A percentile compares a stretch with the other conserved stretches of the same genome.
phyloP scores from a whole-genome alignment of 2,113 vertebrate genomes.

The Dascyllus trimaculatus region DNA sequence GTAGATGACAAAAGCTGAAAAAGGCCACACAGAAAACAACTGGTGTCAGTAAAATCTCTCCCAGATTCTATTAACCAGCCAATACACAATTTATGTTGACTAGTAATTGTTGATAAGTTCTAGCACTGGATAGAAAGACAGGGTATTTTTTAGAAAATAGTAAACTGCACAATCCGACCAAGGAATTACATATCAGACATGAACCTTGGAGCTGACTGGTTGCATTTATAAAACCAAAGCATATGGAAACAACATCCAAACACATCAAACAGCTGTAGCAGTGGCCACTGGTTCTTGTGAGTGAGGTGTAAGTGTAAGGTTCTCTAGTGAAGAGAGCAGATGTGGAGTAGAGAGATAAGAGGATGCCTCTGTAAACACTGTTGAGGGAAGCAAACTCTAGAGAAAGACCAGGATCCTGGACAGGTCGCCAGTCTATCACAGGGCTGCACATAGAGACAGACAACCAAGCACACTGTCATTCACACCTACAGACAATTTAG shows the following conservation, averaged over 20 bases:
- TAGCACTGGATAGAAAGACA: neutral
- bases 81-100: neutral
- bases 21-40: neutral
- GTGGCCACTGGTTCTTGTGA: neutral
- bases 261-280: neutral
- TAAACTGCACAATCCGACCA: neutral
- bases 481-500: too few species aligned
- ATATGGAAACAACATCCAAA: neutral
- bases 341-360: too few species aligned
- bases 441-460: too few species aligned
- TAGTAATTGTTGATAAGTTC: neutral
- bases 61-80: too few species aligned
- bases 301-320: neutral
- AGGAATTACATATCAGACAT: neutral
- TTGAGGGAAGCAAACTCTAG: neutral
- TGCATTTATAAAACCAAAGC: neutral
- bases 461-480: too few species aligned
- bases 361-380: neutral
- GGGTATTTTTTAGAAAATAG: neutral
- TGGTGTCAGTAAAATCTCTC: neutral
- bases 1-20: conserved; percentile 94
- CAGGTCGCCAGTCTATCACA: neutral
- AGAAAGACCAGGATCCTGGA: neutral
- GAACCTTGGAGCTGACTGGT: neutral
- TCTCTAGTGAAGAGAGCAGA: neutral